Evolutionary conservation across 2,797 vertebrate genomes (phyloP), one percentile per base, ranked within the genome.

Genomic region (Gambusia yucatana): DNA sequence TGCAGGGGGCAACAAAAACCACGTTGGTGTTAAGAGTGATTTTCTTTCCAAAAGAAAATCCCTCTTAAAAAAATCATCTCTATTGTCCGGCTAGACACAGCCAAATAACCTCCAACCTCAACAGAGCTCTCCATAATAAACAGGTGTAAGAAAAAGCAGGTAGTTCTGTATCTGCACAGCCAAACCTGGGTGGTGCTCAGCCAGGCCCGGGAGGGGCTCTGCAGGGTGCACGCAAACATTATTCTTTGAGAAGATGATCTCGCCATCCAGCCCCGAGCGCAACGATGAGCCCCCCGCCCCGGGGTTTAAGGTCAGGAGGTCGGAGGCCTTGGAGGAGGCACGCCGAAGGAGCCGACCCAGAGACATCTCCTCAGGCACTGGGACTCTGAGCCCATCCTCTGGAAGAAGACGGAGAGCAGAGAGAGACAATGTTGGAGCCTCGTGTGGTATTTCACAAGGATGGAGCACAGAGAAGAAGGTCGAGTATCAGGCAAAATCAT

Each of bases 191-290:
- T 99, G 98, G 88, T 99, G 98, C 89, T 98, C 97, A 3, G 97
- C 97, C 16, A 96, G 86, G 82, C 97, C 96, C 0, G 97, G 97
- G 79, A 98, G 95, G 75, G 97, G 96, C 93, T 99, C 98, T 0
- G 97, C 95, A 0, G 98, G 97, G 83, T 99, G 98, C 71, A 99
- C 98, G 1, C 98, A 99, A 80, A 99, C 97, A 91, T 99, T 99
- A 94, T 99, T 99, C 93, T 99, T 99, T 72, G 98, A 99, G 95
- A 97, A 99, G 93, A 99, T 96, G 87, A 98, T 97, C 88, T 99
- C 98, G 70, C 98, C 98, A 9, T 98, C 97, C 39, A 98, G 95
- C 25, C 96, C 3, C 0, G 94, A 94, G 46, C 96, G 2, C 28
- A 92, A 84, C 50, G 96, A 87, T 0, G 96, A 93, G 16, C 96